Evolutionary conservation across 1,140 invertebrate species (phyloP).

Genomic region (Leptinotarsa undecemlineata): DNA sequence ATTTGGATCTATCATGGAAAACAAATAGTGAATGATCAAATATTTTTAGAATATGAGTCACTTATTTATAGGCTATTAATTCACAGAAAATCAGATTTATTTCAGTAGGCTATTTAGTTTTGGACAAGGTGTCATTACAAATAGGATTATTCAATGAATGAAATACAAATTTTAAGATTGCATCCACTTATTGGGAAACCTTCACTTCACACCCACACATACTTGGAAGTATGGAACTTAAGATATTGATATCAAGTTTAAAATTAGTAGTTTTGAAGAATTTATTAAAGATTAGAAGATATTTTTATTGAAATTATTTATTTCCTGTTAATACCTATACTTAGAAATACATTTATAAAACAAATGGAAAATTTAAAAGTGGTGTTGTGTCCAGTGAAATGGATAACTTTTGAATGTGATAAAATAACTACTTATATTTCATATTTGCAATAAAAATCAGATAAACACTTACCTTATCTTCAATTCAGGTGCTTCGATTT

Average conservation of each 20-base stretch:
- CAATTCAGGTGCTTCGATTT: not conserved
- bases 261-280: too few species aligned
- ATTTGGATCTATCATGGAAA: not conserved
- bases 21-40: not conserved
- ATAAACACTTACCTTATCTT: not conserved
- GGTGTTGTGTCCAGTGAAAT: not conserved
- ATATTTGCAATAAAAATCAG: not conserved
- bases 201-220: constrained; percentile 1
- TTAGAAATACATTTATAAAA: too few species aligned
- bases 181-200: too few species aligned
- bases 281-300: too few species aligned
- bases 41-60: constrained; percentile 16
- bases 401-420: not conserved
- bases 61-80: not conserved
- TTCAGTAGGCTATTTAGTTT: not conserved
- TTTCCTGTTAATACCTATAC: too few species aligned
- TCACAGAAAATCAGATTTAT: not conserved
- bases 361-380: too few species aligned
- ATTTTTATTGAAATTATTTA: too few species aligned
- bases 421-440: not conserved
- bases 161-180: not conserved
- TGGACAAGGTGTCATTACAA: not conserved
- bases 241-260: not conserved
- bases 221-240: constrained; percentile 3
- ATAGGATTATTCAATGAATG: not conserved